Conservation (phyloP, 2,888 invertebrate genomes). For the Drosophila testacea region DNA sequence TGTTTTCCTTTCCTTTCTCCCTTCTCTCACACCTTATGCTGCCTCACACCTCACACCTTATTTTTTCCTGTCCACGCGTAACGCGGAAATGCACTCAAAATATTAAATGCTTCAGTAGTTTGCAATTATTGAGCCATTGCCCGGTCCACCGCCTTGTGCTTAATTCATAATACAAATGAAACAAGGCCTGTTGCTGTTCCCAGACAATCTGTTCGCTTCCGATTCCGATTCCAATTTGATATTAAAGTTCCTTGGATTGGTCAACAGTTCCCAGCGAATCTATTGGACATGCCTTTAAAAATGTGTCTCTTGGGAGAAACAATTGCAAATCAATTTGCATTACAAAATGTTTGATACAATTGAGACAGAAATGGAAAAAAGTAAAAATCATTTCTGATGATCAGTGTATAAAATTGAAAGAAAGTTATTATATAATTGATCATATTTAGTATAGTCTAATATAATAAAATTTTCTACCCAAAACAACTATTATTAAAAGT, state of each 20-base stretch:
- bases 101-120: conserved; percentile 82
- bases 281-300: background rate
- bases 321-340: background rate
- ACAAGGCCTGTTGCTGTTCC: conserved; percentile 14
- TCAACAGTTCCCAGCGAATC: background rate
- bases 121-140: conserved; percentile 69
- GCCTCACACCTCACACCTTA: conserved; percentile 15
- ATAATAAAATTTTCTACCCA: too few species aligned
- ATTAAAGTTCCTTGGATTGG: conserved; percentile 3
- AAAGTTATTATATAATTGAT: too few species aligned
- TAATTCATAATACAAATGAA: conserved; percentile 69
- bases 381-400: too few species aligned
- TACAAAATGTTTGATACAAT: background rate
- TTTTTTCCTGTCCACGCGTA: conserved; percentile 25
- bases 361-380: background rate
- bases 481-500: too few species aligned
- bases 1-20: conserved; percentile 6
- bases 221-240: background rate
- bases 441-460: too few species aligned
- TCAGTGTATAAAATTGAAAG: too few species aligned
- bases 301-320: background rate
- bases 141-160: conserved; percentile 56
- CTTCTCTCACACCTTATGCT: too few species aligned
- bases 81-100: conserved; percentile 83
- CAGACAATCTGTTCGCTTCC: conserved; percentile 32